These are phyloP conservation scores for Dasysyrphus albostriatus DNA, from an alignment of 2,888 invertebrate genomes.

Conservation along the genomic window DNA sequence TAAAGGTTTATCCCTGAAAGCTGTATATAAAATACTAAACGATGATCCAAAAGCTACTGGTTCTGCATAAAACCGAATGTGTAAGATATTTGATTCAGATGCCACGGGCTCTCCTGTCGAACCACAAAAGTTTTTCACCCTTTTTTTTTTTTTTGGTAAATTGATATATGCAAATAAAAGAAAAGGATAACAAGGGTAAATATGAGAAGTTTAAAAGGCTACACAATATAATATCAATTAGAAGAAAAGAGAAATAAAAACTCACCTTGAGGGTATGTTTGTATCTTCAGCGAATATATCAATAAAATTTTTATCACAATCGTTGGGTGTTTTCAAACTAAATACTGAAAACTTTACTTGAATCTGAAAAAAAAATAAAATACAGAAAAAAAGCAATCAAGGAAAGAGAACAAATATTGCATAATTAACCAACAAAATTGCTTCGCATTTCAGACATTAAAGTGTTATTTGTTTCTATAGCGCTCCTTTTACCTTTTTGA, in stretches of 20 bases:
- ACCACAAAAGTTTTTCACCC: slow-evolving; percentile 91
- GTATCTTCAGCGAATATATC: slow-evolving; percentile 89
- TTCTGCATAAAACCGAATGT: slow-evolving; percentile 90
- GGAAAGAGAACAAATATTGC: too few relatives aligned
- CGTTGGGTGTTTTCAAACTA: slow-evolving; percentile 89
- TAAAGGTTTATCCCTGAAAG: slow-evolving; percentile 87
- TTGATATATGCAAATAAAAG: neutral
- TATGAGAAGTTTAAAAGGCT: neutral
- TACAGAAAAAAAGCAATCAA: too few relatives aligned
- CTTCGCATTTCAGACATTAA: too few relatives aligned
- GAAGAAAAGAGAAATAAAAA: slow-evolving; percentile 46
- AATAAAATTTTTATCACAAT: slow-evolving; percentile 91
- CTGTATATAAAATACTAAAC: slow-evolving; percentile 90
- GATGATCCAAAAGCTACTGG: slow-evolving; percentile 86
- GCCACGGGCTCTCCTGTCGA: slow-evolving; percentile 92
- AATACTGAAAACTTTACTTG: slow-evolving; percentile 89
- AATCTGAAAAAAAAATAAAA: slow-evolving; percentile 85
- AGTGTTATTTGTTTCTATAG: too few relatives aligned
- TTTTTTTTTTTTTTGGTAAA: slow-evolving; percentile 77
- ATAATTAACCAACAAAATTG: too few relatives aligned
- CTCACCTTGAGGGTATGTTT: slow-evolving; percentile 86
- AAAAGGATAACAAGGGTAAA: neutral
- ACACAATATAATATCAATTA: too few relatives aligned
- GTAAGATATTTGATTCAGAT: slow-evolving; percentile 88
- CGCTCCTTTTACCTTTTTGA: too few relatives aligned